Conservation (phyloP, 2,888 invertebrate species). For the Tenthredo distinguenda region DNA sequence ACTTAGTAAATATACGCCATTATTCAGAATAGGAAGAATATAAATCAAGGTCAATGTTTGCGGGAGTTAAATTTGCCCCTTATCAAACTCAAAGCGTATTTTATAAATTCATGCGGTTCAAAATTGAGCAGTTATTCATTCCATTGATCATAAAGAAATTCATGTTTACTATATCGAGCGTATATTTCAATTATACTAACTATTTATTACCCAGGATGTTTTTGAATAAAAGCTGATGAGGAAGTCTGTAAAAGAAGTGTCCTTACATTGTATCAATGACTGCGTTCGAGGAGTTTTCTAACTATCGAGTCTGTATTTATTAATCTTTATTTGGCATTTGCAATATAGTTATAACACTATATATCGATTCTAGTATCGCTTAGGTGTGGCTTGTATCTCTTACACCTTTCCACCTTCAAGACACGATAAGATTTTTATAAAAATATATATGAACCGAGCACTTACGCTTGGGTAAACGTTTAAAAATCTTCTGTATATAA, state of each 20-base stretch:
- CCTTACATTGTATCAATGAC: conserved; percentile 36
- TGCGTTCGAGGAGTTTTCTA: conserved; percentile 10
- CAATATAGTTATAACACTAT: background rate
- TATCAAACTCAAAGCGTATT: background rate
- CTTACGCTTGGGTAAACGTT: background rate
- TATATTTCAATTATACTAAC: background rate
- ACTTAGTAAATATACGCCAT: background rate
- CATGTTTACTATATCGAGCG: background rate
- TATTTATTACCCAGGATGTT: background rate
- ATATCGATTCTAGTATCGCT: background rate
- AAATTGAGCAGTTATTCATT: conserved; percentile 4
- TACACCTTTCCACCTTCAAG: conserved; percentile 28
- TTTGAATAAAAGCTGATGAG: background rate
- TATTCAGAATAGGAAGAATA: background rate
- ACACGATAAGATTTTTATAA: conserved; percentile 7
- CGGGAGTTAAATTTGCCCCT: background rate
- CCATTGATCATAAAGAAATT: background rate
- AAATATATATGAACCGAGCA: conserved; percentile 2
- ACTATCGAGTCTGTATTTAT: conserved; percentile 8
- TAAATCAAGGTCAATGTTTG: background rate
- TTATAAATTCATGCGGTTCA: background rate
- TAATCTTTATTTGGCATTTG: background rate
- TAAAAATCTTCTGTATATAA: conserved; percentile 38
- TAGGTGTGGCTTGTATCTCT: background rate
- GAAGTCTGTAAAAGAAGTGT: conserved; percentile 7